Percentiles rank a stretch among this genome's conserved stretches.
phyloP scores from a whole-genome alignment of 2,888 invertebrate genomes.

The Apodemia zela region DNA sequence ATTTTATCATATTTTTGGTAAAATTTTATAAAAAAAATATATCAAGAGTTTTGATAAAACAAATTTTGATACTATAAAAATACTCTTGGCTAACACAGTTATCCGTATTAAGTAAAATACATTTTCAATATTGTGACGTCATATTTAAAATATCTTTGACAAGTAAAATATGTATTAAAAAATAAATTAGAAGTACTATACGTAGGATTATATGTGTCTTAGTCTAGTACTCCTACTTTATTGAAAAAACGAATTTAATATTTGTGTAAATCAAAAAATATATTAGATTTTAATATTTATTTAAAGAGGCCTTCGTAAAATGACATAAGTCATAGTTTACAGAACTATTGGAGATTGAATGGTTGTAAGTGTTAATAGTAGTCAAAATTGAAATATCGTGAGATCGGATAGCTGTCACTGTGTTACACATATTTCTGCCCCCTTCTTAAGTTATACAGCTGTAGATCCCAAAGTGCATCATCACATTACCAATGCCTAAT shows the following conservation, averaged over 20 bases:
- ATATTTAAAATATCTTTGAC: not conserved
- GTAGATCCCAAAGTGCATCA: not conserved
- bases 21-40: too few relatives aligned
- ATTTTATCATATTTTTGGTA: too few relatives aligned
- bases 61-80: not conserved
- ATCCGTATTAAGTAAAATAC: not conserved
- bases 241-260: not conserved
- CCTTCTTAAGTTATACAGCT: not conserved
- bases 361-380: too few relatives aligned
- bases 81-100: not conserved
- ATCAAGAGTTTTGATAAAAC: not conserved
- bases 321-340: too few relatives aligned
- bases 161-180: constrained; percentile 2
- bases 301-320: too few relatives aligned
- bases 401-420: not conserved
- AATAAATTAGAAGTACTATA: not conserved
- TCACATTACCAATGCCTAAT: not conserved
- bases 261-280: not conserved
- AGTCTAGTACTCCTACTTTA: not conserved
- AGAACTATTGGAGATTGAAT: too few relatives aligned
- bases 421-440: not conserved
- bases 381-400: not conserved
- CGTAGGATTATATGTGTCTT: not conserved
- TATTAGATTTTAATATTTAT: too few relatives aligned
- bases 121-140: constrained; percentile 8